Evolutionary conservation across 1,140 invertebrate species (phyloP), one percentile per base, ranked within the genome.

Genomic region (Drosophila rufa): DNA sequence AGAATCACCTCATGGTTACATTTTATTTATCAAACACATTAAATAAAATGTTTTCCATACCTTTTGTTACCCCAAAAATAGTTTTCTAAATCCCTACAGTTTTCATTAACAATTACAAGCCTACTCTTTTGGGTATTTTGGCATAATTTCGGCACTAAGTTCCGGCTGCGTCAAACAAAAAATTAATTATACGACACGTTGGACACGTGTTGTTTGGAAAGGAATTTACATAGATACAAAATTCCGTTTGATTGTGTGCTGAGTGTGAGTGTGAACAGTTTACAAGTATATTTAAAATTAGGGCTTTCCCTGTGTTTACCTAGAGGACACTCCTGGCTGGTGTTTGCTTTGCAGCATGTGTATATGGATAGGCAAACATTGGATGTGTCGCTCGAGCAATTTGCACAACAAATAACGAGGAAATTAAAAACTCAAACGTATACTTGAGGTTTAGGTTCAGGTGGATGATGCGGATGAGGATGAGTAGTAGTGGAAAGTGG

Each of bases 341-440:
- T 69, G 53, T 77, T 60, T 80, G 55, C 61, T 45, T 42, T 71
- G 15, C 30, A 42, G 43, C 67, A 33, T 38, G 64, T 50, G 43
- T 76, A 5, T 66, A 47, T 76, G 70, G 73, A 55, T 76, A 76
- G 59, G 62, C 53, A 76, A 76, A 71, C 73, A 62, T 79, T 79
- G 57, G 14, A 42, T 71, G 57, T 70, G 75, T 70, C 48, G 22
- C 27, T 70, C 84, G 84, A 89, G 84, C 84, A 87, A 80, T 89
- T 87, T 89, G 77, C 77, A 89, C 84, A 84, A 89, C 84, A 89
- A 89, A 89, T 90, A 89, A 89, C 67, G 58, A 51, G 40, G 19
- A 83, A 82, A 85, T 81, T 60, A 84, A 78, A 75, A 73, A 71
- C 67, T 51, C 53, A 73, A 73, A 58, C 36, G 30, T 42, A 30